Conservation (phyloP, 2,888 invertebrate species). For the Pristionchus maxplancki region DNA sequence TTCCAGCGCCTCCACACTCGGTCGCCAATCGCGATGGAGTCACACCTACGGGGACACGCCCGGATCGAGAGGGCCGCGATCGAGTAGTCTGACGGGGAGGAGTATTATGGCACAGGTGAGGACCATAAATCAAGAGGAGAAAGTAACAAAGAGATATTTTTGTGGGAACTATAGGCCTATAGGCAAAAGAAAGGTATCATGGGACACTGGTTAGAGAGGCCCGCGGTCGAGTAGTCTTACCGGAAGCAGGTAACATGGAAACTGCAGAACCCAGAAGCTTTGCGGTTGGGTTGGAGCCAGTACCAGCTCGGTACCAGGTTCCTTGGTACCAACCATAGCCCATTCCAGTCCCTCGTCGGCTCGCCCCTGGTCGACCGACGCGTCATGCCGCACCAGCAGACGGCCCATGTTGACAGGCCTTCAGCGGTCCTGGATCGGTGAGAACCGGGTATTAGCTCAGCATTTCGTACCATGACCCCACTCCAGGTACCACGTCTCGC, state of each 20-base stretch:
- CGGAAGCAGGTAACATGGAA: constrained; percentile 61
- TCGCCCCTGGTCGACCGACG: constrained; percentile 62
- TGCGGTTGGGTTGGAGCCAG: too few relatives aligned
- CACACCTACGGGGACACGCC: constrained; percentile 65
- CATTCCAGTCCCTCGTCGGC: constrained; percentile 63
- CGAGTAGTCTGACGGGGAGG: constrained; percentile 68
- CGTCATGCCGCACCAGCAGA: background rate
- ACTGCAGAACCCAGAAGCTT: too few relatives aligned
- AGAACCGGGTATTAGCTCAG: too few relatives aligned
- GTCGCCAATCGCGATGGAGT: constrained; percentile 60
- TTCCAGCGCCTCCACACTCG: constrained; percentile 38
- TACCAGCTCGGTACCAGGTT: too few relatives aligned
- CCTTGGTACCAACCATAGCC: too few relatives aligned
- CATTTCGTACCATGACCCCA: background rate
- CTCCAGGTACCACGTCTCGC: constrained; percentile 72
- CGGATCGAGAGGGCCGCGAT: constrained; percentile 59
- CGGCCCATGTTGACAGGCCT: constrained; percentile 57
- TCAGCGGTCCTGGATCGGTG: constrained; percentile 62
- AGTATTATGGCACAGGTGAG: constrained; percentile 64
- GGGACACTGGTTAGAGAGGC: constrained; percentile 40
- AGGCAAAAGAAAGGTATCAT: background rate
- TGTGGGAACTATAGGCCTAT: too few relatives aligned
- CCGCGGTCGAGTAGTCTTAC: constrained; percentile 68
- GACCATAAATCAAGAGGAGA: too few relatives aligned
- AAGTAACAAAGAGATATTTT: too few relatives aligned